phyloP scores from a whole-genome alignment of 2,797 vertebrate species.

The Lates japonicus region DNA sequence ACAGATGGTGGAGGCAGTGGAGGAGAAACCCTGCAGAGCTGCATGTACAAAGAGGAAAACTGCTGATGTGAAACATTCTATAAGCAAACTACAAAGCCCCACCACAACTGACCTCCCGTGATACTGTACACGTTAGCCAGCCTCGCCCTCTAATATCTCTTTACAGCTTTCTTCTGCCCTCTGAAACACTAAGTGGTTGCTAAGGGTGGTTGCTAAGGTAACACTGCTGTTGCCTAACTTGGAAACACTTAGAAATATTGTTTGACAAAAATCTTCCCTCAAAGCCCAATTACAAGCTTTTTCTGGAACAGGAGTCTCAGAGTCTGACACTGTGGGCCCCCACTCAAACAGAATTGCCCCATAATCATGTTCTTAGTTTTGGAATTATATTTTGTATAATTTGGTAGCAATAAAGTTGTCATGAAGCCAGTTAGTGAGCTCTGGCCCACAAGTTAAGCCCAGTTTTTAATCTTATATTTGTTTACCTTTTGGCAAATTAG shows the following conservation, averaged over 20 bases:
- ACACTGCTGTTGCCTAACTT: slow-evolving; percentile 4
- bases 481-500: not conserved
- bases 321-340: not conserved
- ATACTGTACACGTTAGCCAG: slow-evolving; percentile 8
- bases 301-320: not conserved
- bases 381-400: not conserved
- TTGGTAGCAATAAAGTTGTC: not conserved
- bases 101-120: slow-evolving; percentile 21
- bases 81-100: slow-evolving; percentile 58
- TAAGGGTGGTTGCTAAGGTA: slow-evolving; percentile 12
- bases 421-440: not conserved
- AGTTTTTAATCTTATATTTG: not conserved
- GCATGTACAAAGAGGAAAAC: slow-evolving; percentile 41
- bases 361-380: not conserved
- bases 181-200: slow-evolving; percentile 5
- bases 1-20: slow-evolving; percentile 61
- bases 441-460: not conserved
- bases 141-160: slow-evolving; percentile 15
- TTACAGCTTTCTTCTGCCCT: slow-evolving; percentile 34
- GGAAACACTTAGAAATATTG: not conserved
- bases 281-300: not conserved
- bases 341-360: not conserved
- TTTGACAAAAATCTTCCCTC: not conserved
- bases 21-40: slow-evolving; percentile 39
- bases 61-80: slow-evolving; percentile 62